Base-by-base conservation (phyloP, 2,888 invertebrate genomes). In the Ormyrus nitidulus region DNA sequence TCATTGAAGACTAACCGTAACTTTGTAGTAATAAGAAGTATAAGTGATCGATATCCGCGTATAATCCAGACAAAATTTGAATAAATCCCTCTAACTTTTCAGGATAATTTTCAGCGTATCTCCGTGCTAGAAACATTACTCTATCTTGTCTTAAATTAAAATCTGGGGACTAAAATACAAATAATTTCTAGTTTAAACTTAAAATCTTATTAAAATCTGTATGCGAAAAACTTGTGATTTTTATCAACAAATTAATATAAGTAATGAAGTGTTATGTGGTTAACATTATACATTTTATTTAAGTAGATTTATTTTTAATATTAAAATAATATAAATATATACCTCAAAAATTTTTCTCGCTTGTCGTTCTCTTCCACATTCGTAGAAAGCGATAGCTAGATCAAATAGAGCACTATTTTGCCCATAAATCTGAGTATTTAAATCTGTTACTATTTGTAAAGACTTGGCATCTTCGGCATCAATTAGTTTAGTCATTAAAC, bases 331-430 rank as follows among this genome's bases (percentile, higher is more conserved):
- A 4, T 34, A 34, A 34, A 34, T 34, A 34, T 4, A 34, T 85
- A 92, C 92, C 89, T 96, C 95, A 2, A 97, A 91, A 79, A 97
- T 96, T 86, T 95, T 96, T 49, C 94, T 92, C 0, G 97, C 97
- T 88, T 97, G 96, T 46, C 95, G 92, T 76, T 95, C 89, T 19
- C 95, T 93, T 0, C 96, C 96, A 85, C 95, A 95, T 87, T 97
- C 96, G 3, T 97, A 93, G 88, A 97, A 97, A 1, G 95, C 94
- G 65, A 96, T 93, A 5, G 96, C 96, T 83, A 98, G 92, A 89
- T 97, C 96, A 85, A 96, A 95, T 6, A 97, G 92, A 83, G 96
- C 95, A 87, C 96, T 96, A 59, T 95, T 94, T 91, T 97, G 96
- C 5, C 97, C 97, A 83, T 96, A 94, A 56, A 95, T 92, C 86